Base-by-base conservation (phyloP, 2,888 invertebrate species). In the Icerya purchasi region DNA sequence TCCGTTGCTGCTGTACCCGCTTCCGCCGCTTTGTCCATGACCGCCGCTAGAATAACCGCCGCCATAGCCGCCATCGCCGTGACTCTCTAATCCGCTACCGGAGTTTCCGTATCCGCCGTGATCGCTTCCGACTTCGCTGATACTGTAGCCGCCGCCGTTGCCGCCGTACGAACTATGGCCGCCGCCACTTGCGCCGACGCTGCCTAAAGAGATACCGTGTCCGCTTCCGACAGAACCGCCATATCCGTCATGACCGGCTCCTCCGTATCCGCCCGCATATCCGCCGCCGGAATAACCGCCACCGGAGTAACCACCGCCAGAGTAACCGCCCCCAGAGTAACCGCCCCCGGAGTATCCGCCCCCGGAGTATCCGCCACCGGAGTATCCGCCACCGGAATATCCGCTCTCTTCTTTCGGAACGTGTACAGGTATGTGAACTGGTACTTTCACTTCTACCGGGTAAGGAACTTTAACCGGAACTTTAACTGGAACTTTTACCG, bases 401-500 rank as follows among this genome's bases (percentile, higher is more conserved):
- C 73, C 68, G 21, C 68, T 66, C 64, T 56, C 52, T 61, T 57
- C 58, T 54, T 58, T 58, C 1, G 58, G 53, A 19, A 52, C 24
- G 22, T 61, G 61, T 14, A 62, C 78, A 0, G 83, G 71, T 50
- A 83, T 79, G 65, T 81, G 81, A 49, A 83, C 80, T 64, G 81
- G 81, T 72, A 80, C 77, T 73, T 77, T 66, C 21, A 67, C 65
- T 68, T 81, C 81, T 1, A 81, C 81, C 18, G 80, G 78, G 68
- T 78, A 78, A 1, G 80, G 81, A 50, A 82, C 75, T 50, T 79
- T 75, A 0, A 82, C 80, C 22, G 84, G 82, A 49, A 65, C 65
- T 61, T 67, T 66, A 50, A 80, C 78, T 8, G 78, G 84, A 24
- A 84, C 83, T 69, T 85, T 84, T 3, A 86, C 84, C 56, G 76